phyloP scores from a whole-genome alignment of 2,113 vertebrate genomes.

The Corvus cornix region DNA sequence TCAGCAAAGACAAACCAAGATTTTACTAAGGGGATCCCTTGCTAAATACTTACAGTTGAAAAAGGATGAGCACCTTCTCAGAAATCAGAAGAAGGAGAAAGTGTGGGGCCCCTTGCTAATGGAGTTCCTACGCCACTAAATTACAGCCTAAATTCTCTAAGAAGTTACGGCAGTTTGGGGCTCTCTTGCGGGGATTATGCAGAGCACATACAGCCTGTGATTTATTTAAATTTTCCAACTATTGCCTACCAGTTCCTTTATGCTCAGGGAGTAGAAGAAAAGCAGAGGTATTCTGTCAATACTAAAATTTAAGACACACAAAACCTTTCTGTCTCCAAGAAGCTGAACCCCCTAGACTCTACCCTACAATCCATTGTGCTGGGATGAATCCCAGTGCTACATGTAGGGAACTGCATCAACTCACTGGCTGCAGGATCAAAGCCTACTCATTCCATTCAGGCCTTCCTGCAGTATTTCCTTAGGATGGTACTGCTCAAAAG shows the following conservation, averaged over 20 bases:
- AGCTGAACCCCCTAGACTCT: neutral
- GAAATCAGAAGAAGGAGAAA: neutral
- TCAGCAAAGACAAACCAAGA: neutral
- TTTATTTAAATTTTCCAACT: neutral
- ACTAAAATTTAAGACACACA: neutral
- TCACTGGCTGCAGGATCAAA: neutral
- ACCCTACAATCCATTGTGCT: neutral
- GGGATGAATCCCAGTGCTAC: neutral
- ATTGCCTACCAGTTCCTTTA: neutral
- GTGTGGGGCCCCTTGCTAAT: neutral
- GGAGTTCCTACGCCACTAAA: fast-evolving
- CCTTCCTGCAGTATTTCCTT: neutral
- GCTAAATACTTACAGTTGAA: neutral
- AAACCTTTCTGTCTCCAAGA: neutral
- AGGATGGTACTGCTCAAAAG: neutral
- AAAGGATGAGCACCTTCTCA: neutral
- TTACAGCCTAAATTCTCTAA: neutral
- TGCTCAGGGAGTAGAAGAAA: neutral
- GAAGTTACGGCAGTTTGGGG: neutral
- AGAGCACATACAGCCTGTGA: neutral
- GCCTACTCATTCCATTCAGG: neutral
- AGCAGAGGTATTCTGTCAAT: neutral
- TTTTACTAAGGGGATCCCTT: conserved; percentile 31
- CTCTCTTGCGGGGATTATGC: neutral
- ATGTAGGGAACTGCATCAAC: fast-evolving